Conservation (phyloP, 2,888 invertebrate species). For the Lithophane socia region DNA sequence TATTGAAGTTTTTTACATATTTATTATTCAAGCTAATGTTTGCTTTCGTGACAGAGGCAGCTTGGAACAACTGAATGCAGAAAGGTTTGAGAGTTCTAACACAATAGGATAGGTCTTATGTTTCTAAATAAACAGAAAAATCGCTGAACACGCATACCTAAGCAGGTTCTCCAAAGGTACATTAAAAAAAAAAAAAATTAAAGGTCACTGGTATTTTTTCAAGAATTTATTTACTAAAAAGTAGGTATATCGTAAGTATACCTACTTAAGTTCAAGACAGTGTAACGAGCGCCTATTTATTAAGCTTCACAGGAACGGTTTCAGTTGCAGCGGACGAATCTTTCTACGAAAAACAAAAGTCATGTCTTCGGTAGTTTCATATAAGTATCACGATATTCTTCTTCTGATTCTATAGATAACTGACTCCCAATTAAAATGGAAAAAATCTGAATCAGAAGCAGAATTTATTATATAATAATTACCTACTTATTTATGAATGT, state of each 20-base stretch:
- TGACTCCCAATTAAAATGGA: too few relatives aligned
- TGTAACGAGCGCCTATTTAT: slow-evolving; percentile 77
- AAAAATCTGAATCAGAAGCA: too few relatives aligned
- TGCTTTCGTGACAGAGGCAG: neutral
- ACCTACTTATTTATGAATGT: too few relatives aligned
- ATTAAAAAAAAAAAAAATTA: slow-evolving; percentile 6
- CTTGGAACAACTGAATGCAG: neutral
- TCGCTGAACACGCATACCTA: neutral
- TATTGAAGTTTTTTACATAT: neutral
- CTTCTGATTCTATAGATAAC: neutral
- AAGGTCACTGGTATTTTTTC: slow-evolving; percentile 19
- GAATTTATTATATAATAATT: too few relatives aligned
- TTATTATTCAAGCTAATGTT: neutral
- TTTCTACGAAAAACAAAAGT: neutral
- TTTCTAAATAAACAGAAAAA: neutral
- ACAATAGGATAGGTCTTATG: neutral
- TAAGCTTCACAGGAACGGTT: slow-evolving; percentile 59
- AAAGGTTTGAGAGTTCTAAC: neutral
- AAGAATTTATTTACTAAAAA: slow-evolving; percentile 49
- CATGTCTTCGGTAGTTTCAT: neutral
- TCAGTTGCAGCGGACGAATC: slow-evolving; percentile 43
- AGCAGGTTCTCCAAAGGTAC: neutral
- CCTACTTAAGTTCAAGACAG: slow-evolving; percentile 39
- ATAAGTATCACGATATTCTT: too few relatives aligned
- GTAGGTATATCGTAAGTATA: slow-evolving; percentile 39